phyloP scores from a whole-genome alignment of 2,888 invertebrate genomes.

The Griposia aprilina region DNA sequence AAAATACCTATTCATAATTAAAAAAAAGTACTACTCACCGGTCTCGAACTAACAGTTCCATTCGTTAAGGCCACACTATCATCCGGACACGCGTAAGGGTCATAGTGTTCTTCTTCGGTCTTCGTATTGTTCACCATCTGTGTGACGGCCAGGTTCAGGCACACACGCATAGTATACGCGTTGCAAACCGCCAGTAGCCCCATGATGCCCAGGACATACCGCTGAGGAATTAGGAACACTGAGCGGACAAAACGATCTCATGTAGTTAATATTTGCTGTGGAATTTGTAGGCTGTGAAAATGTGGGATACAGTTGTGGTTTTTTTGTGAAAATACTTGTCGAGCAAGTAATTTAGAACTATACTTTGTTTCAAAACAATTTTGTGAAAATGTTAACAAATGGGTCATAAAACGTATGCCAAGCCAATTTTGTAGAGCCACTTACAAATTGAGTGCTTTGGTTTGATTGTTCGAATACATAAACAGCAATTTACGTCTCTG shows the following conservation, averaged over 20 bases:
- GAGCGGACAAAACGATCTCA: constrained; percentile 77
- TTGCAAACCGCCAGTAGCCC: constrained; percentile 94
- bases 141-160: constrained; percentile 93
- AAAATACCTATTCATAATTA: neutral
- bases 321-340: neutral
- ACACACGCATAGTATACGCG: constrained; percentile 94
- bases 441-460: neutral
- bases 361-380: neutral
- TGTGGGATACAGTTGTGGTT: neutral
- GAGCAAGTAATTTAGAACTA: neutral
- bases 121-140: constrained; percentile 91
- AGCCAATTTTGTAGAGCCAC: neutral
- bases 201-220: constrained; percentile 93
- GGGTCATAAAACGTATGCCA: too few relatives aligned
- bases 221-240: constrained; percentile 92
- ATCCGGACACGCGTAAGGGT: constrained; percentile 85
- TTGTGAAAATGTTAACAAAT: neutral
- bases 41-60: constrained; percentile 80
- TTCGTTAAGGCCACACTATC: constrained; percentile 80
- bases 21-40: constrained; percentile 74
- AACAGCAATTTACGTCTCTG: too few relatives aligned
- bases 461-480: too few relatives aligned
- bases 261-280: constrained; percentile 67
- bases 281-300: constrained; percentile 29
- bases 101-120: constrained; percentile 78